Conservation (phyloP, 2,888 invertebrate species). For the Strigamia transsilvanica region DNA sequence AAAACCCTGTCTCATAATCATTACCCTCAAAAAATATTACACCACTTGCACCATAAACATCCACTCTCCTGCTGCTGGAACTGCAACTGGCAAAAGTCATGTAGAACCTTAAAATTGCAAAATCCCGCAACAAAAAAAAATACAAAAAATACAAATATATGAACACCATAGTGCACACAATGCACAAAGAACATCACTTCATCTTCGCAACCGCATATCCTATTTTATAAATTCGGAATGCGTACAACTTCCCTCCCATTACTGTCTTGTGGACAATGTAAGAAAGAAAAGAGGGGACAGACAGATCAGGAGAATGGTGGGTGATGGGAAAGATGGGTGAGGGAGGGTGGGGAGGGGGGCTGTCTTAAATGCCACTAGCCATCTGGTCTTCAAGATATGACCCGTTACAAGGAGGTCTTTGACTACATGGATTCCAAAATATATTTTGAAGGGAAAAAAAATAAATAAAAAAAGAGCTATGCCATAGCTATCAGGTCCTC, state of each 20-base stretch:
- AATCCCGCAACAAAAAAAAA: no score
- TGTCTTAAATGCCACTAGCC: slow-evolving; percentile 49
- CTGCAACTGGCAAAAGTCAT: neutral
- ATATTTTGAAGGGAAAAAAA: neutral
- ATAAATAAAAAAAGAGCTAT: neutral
- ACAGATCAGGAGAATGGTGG: slow-evolving; percentile 31
- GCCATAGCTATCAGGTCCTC: slow-evolving; percentile 22
- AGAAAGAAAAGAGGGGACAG: slow-evolving; percentile 21
- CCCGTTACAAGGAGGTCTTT: slow-evolving; percentile 41
- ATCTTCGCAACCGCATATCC: neutral
- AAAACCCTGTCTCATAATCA: neutral
- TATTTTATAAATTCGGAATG: slow-evolving; percentile 1
- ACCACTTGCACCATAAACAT: neutral
- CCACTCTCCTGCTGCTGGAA: neutral
- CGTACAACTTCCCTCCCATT: slow-evolving; percentile 45
- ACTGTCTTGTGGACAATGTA: slow-evolving; percentile 46
- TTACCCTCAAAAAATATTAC: neutral
- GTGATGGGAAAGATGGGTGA: slow-evolving; percentile 14
- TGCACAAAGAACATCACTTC: slow-evolving; percentile 28
- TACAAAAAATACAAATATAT: slow-evolving; percentile 12
- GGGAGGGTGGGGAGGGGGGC: neutral
- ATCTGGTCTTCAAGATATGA: slow-evolving; percentile 48
- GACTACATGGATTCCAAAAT: slow-evolving; percentile 27
- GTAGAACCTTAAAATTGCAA: neutral
- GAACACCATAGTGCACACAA: slow-evolving; percentile 40